Base-by-base conservation (phyloP, 2,113 vertebrate species). In the Crotalus viridis region DNA sequence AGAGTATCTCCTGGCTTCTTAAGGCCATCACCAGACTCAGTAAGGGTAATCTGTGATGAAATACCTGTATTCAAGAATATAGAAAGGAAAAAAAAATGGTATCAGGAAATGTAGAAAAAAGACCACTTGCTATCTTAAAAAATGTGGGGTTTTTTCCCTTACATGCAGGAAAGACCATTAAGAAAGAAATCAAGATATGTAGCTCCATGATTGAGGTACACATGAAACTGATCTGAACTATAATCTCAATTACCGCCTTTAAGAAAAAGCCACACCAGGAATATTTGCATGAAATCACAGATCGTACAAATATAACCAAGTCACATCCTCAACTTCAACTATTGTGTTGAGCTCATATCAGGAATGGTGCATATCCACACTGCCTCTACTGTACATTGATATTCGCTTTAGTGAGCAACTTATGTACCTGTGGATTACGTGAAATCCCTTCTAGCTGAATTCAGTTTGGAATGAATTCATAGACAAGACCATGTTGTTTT, bases 161-260 rank as follows among this genome's bases (percentile, higher is more conserved):
- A 61, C 10, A 10, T 61, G 59, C 26, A 28, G 59, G 26, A 26
- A 61, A 61, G 59, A 61, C 1, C 24, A 61, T 12, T 61, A 61
- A 61, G 8, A 61, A 61, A 28, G 3, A 61, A 10, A 28, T 61
- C 24, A 61, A 61, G 26, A 61, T 61, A 10, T 61, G 4, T 28
- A 28, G 24, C 10, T 61, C 59, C 59, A 61, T 61, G 26, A 10
- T 61, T 9, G 9, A 61, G 9, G 26, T 10, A 61, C 28, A 28
- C 10, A 0, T 64, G 26, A 64, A 28, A 28, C 59, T 64, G 59
- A 28, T 64, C 9, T 54, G 52, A 54, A 10, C 52, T 54, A 12
- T 54, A 12, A 12, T 12, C 26, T 64, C 26, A 1, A 28, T 28
- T 4, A 4, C 0, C 0, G 3, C 26, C 0, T 64, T 12, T 64